Evolutionary conservation across 2,797 vertebrate genomes (phyloP).

Genomic region (Danio tinwini): DNA sequence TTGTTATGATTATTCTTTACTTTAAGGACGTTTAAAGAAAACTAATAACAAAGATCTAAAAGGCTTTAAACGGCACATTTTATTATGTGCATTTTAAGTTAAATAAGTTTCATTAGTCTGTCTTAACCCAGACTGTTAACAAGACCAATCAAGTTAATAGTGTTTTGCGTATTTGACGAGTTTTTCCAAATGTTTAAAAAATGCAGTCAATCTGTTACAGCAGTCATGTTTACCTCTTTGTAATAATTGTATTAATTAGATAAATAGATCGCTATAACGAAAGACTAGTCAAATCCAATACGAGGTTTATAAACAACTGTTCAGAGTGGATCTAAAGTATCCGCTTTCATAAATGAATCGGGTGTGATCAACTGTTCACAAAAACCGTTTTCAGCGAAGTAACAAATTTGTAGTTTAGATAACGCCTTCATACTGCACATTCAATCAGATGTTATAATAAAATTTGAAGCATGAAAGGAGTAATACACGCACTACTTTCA

Average conservation of each 20-base stretch:
- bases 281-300: neutral
- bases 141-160: neutral
- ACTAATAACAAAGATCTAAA: neutral
- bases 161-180: neutral
- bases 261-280: slow-evolving; percentile 11
- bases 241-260: neutral
- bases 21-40: neutral
- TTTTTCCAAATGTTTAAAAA: neutral
- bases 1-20: neutral
- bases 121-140: neutral
- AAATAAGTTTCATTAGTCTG: neutral
- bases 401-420: neutral
- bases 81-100: neutral
- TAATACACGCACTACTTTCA: neutral
- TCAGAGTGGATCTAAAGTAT: neutral
- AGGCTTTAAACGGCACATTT: neutral
- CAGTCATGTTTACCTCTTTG: neutral
- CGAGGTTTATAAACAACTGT: too few species aligned
- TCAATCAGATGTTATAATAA: neutral
- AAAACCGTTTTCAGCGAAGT: neutral
- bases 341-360: neutral
- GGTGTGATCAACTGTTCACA: neutral
- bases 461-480: neutral
- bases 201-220: neutral
- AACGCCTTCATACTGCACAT: neutral